These are phyloP conservation scores for Scalopus aquaticus DNA, from an alignment of 2,113 vertebrate genomes.

Conservation along the genomic window DNA sequence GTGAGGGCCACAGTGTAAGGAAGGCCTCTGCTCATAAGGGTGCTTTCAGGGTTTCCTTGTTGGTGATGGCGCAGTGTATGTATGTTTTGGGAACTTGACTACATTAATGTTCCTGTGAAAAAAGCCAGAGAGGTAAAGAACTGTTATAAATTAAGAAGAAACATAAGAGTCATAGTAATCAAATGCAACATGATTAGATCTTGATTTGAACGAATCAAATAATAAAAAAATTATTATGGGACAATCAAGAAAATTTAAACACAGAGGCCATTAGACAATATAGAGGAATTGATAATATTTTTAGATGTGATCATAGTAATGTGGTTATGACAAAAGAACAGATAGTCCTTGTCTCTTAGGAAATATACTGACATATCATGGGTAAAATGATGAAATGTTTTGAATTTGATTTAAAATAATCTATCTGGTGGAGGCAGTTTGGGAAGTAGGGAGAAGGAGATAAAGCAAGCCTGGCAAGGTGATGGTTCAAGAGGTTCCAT, in stretches of 20 bases:
- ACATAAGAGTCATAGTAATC: background rate
- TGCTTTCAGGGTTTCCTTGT: background rate
- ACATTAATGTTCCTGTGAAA: background rate
- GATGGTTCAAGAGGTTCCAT: background rate
- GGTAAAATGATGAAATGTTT: background rate
- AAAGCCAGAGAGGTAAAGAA: background rate
- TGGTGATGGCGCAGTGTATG: background rate
- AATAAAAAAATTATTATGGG: background rate
- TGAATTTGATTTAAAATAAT: background rate
- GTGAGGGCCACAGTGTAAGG: background rate
- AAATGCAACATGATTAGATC: background rate
- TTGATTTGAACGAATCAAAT: slow-evolving; percentile 45
- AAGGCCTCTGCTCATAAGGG: background rate
- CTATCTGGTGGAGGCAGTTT: background rate
- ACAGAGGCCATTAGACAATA: background rate
- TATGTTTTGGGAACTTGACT: background rate
- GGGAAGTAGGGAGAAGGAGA: background rate
- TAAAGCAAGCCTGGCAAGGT: background rate
- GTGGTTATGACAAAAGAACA: background rate
- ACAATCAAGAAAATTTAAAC: slow-evolving; percentile 27
- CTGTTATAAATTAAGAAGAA: background rate
- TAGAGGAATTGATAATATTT: background rate
- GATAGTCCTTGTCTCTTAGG: background rate
- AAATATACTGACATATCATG: background rate
- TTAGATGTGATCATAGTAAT: background rate